phyloP scores from a whole-genome alignment of 2,113 vertebrate species.

The Rana temporaria region DNA sequence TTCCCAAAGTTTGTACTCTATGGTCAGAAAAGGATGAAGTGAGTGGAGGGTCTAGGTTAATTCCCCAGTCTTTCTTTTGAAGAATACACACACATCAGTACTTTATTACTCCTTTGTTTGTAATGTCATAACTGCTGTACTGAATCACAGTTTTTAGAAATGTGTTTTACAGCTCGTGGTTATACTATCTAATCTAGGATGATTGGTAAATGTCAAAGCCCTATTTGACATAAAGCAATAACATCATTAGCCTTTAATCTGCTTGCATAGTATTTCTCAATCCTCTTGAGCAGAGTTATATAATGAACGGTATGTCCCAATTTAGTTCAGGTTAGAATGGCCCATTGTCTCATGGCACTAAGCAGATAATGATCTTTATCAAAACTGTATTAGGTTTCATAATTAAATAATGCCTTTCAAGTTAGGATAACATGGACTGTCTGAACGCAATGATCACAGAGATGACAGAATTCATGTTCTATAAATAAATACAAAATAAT shows the following conservation, averaged over 20 bases:
- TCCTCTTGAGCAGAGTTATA: slow-evolving; percentile 39
- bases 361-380: slow-evolving; percentile 41
- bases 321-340: slow-evolving; percentile 34
- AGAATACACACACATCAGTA: not conserved
- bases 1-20: slow-evolving; percentile 26
- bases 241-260: slow-evolving; percentile 41
- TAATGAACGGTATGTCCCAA: slow-evolving; percentile 30
- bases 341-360: slow-evolving; percentile 24
- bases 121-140: not conserved
- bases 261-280: slow-evolving; percentile 32
- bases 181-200: not conserved
- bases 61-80: not conserved
- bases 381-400: slow-evolving; percentile 26
- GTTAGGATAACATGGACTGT: not conserved
- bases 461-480: not conserved
- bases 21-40: slow-evolving; percentile 24
- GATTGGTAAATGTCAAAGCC: slow-evolving; percentile 16
- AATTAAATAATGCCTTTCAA: slow-evolving; percentile 30
- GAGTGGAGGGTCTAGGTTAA: not conserved
- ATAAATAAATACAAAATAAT: not conserved
- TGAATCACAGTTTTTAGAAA: not conserved
- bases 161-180: slow-evolving; percentile 15
- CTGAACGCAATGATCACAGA: not conserved
- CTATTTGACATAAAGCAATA: slow-evolving; percentile 34
- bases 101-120: not conserved